These are phyloP conservation scores for Parnassius smintheus DNA, from an alignment of 2,888 invertebrate species.

Conservation along the genomic window DNA sequence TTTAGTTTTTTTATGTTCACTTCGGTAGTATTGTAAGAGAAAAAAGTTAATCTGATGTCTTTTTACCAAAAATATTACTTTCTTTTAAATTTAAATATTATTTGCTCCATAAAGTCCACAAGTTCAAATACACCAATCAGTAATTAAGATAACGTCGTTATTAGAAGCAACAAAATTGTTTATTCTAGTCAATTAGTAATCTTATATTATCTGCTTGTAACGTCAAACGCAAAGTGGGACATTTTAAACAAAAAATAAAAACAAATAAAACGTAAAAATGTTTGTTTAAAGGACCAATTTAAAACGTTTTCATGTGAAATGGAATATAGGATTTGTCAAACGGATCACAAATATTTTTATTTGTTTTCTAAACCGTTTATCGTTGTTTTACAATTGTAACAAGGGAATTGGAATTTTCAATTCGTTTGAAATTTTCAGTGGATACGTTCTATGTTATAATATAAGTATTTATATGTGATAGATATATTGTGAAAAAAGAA, in stretches of 20 bases:
- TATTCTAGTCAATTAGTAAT: not conserved
- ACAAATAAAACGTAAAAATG: not conserved
- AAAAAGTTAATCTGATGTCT: no score
- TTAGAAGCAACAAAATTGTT: not conserved
- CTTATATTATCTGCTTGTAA: not conserved
- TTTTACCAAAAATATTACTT: no score
- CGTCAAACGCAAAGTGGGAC: not conserved
- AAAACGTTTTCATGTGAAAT: not conserved
- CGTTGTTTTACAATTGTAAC: constrained; percentile 8
- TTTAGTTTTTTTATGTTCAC: no score
- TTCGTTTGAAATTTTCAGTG: not conserved
- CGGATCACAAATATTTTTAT: constrained; percentile 1
- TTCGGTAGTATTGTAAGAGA: no score
- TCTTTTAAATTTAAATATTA: no score
- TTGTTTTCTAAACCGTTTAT: not conserved
- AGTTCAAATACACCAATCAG: no score
- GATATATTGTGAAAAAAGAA: no score
- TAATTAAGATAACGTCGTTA: no score
- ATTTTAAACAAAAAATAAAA: not conserved
- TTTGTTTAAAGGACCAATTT: not conserved
- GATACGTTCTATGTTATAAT: not conserved
- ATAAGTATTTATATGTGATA: not conserved
- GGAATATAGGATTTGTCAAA: constrained; percentile 9
- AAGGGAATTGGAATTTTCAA: not conserved
- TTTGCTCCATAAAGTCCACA: no score